Evolutionary conservation across 92 coral and sea anemone genomes (phyloP).

Genomic region (Zoanthus gigantus): DNA sequence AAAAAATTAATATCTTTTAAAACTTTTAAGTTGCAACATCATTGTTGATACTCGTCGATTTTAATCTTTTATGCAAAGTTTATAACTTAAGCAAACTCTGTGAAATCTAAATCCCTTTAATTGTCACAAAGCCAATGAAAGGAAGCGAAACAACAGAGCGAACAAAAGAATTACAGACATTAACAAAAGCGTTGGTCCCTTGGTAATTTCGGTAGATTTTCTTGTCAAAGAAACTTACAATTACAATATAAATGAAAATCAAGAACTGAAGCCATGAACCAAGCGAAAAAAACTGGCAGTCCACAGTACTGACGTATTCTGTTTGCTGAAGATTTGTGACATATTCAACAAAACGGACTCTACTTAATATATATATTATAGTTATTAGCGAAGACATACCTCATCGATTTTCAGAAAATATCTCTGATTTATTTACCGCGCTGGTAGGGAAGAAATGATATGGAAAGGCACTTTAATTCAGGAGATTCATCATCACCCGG

Average conservation of each 20-base stretch:
- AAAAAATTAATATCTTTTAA: too few species aligned
- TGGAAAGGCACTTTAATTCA: not conserved
- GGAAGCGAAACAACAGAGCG: not conserved
- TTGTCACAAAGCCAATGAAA: constrained; percentile 3
- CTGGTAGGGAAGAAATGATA: not conserved
- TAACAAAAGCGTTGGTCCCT: not conserved
- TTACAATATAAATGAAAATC: not conserved
- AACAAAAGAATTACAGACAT: not conserved
- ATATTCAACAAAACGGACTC: not conserved
- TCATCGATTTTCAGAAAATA: not conserved
- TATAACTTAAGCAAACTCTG: not conserved
- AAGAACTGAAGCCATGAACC: not conserved
- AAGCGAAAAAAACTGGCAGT: not conserved
- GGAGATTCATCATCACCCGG: not conserved
- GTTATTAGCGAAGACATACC: not conserved
- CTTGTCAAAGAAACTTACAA: constrained; percentile 6
- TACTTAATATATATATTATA: not conserved
- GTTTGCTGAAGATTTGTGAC: not conserved
- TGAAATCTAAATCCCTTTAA: not conserved
- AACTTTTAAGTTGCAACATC: too few species aligned
- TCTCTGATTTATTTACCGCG: not conserved
- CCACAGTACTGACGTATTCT: not conserved
- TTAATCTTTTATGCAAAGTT: too few species aligned
- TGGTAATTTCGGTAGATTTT: constrained; percentile 18
- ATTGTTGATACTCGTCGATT: too few species aligned